Evolutionary conservation across 2,888 invertebrate species (phyloP).

Genomic region (Trichacis sp.): DNA sequence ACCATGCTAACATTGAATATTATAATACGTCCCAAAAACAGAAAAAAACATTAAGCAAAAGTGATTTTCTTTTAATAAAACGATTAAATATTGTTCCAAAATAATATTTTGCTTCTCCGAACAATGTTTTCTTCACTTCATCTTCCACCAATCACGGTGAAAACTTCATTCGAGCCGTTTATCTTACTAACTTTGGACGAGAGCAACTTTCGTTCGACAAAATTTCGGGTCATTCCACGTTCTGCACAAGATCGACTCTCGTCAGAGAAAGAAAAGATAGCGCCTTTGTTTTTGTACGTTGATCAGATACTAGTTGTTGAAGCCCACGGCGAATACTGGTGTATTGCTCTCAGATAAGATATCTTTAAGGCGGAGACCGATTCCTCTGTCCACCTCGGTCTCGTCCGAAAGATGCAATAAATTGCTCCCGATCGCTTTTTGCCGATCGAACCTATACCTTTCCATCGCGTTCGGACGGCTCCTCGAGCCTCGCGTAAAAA

Average conservation of each 20-base stretch:
- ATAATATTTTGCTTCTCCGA: too few species aligned
- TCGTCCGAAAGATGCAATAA: slow-evolving; percentile 63
- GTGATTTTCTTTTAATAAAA: too few species aligned
- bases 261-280: slow-evolving; percentile 49
- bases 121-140: too few species aligned
- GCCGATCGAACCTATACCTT: slow-evolving; percentile 56
- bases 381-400: slow-evolving; percentile 61
- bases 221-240: too few species aligned
- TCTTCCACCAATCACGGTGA: too few species aligned
- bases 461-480: slow-evolving; percentile 27
- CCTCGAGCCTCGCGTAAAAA: slow-evolving; percentile 35
- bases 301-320: slow-evolving; percentile 63
- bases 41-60: too few species aligned
- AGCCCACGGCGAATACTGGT: slow-evolving; percentile 56
- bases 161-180: too few species aligned
- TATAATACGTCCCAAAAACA: too few species aligned
- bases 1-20: too few species aligned
- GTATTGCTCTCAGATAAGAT: slow-evolving; percentile 62
- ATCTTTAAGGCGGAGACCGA: slow-evolving; percentile 60
- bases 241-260: slow-evolving; percentile 58
- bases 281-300: slow-evolving; percentile 63
- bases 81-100: too few species aligned
- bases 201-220: too few species aligned
- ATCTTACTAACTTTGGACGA: too few species aligned
- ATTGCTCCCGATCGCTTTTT: slow-evolving; percentile 64